phyloP scores from a whole-genome alignment of 2,888 invertebrate species.

The Ophraella communa region DNA sequence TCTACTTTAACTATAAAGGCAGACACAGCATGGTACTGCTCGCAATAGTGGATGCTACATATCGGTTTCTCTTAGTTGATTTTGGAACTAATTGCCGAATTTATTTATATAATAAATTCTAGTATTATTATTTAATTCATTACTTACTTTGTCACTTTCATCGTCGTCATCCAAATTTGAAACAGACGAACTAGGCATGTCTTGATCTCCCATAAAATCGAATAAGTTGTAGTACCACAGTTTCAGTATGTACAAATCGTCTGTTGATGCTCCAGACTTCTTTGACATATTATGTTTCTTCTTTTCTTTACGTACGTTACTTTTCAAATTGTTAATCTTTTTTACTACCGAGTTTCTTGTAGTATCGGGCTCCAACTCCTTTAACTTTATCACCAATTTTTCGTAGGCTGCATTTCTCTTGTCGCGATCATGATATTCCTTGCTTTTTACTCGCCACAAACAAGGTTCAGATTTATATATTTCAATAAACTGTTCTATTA shows the following conservation, averaged over 20 bases:
- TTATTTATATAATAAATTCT: neutral
- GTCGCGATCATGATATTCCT: constrained; percentile 41
- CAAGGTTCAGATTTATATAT: neutral
- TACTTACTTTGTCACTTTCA: no score
- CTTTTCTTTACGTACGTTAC: no score
- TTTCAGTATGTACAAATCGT: neutral
- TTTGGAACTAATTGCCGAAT: constrained; percentile 42
- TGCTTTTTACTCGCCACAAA: constrained; percentile 39
- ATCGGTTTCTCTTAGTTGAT: constrained; percentile 40
- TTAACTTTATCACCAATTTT: constrained; percentile 31
- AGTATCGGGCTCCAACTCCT: no score
- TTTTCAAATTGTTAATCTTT: no score
- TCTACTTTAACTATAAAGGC: constrained; percentile 7
- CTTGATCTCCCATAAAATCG: no score
- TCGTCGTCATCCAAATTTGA: no score
- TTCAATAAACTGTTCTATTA: no score
- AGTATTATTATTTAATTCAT: no score
- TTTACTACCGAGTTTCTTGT: no score
- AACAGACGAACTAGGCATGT: no score
- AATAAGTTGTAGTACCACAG: no score
- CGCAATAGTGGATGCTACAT: constrained; percentile 10
- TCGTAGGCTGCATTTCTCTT: constrained; percentile 36
- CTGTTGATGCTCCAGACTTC: neutral
- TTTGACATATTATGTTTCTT: no score
- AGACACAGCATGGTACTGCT: constrained; percentile 9